Evolutionary conservation across 1,140 invertebrate genomes (phyloP).

Genomic region (Polypedilum vanderplanki): DNA sequence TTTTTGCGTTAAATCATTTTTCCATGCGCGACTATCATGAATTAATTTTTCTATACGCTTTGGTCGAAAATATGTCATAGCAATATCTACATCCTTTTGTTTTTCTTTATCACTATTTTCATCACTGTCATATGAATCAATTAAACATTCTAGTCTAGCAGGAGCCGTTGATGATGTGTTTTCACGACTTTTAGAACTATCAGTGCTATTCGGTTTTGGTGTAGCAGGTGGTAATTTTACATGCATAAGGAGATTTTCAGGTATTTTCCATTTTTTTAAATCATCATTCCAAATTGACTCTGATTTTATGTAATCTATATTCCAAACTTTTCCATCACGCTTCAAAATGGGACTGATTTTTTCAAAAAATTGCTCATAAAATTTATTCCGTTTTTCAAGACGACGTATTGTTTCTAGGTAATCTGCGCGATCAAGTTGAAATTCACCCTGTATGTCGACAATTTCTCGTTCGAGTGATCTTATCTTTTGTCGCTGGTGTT

Average conservation of each 20-base stretch:
- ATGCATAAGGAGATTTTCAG: conserved; percentile 55
- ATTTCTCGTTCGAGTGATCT: conserved; percentile 62
- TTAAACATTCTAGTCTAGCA: background rate
- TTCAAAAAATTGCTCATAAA: conserved; percentile 62
- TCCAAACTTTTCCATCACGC: conserved; percentile 69
- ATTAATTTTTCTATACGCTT: conserved; percentile 55
- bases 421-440: conserved; percentile 74
- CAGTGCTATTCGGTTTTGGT: background rate
- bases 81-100: conserved; percentile 50
- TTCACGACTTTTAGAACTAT: background rate
- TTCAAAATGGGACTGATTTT: conserved; percentile 64
- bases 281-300: conserved; percentile 74
- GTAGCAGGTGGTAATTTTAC: conserved; percentile 60
- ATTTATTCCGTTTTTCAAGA: conserved; percentile 65
- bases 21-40: conserved; percentile 46
- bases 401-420: conserved; percentile 77
- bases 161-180: conserved; percentile 24
- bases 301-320: conserved; percentile 59
- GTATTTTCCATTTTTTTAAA: conserved; percentile 62
- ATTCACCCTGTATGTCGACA: conserved; percentile 72
- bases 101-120: conserved; percentile 37
- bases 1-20: conserved; percentile 37
- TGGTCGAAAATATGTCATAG: conserved; percentile 65
- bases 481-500: conserved; percentile 62
- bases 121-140: conserved; percentile 2